A percentile compares a stretch with the other conserved stretches of the same genome.
These are phyloP conservation scores for Pinctada fucata DNA, from an alignment of 2,888 invertebrate species.

Conservation along the genomic window DNA sequence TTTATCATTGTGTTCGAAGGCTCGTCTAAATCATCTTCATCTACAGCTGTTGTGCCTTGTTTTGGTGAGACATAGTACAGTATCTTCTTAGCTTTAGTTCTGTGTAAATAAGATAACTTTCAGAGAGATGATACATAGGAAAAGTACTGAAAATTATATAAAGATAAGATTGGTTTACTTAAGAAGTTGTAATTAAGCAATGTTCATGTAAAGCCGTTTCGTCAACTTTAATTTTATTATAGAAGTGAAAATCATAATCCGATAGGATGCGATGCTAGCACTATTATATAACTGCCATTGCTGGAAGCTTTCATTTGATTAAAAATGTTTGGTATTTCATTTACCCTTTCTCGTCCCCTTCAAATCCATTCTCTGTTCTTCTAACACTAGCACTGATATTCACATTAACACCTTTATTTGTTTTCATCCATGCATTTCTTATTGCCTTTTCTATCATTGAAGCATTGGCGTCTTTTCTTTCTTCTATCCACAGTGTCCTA, in stretches of 20 bases:
- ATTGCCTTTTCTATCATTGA: constrained; percentile 8
- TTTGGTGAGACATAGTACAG: constrained; percentile 18
- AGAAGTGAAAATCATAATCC: no score
- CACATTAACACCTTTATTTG: background rate
- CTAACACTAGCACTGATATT: background rate
- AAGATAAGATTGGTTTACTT: background rate
- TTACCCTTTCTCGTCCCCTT: background rate
- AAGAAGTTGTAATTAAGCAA: no score
- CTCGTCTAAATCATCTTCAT: constrained; percentile 25
- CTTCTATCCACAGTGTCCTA: constrained; percentile 7
- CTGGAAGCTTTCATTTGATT: no score
- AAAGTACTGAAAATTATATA: background rate
- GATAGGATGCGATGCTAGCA: no score
- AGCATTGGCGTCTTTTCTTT: constrained; percentile 11
- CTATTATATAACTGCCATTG: no score
- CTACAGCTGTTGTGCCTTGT: background rate
- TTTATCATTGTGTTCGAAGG: constrained; percentile 10
- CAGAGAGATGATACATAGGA: background rate
- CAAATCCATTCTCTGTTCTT: background rate
- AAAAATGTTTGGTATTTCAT: no score
- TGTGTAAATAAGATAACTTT: background rate
- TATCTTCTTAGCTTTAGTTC: constrained; percentile 14
- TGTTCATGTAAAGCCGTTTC: no score
- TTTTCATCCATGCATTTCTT: constrained; percentile 7
- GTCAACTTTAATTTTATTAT: no score